These are phyloP conservation scores for Yponomeuta sedellus DNA, from an alignment of 2,888 invertebrate genomes.

Conservation along the genomic window DNA sequence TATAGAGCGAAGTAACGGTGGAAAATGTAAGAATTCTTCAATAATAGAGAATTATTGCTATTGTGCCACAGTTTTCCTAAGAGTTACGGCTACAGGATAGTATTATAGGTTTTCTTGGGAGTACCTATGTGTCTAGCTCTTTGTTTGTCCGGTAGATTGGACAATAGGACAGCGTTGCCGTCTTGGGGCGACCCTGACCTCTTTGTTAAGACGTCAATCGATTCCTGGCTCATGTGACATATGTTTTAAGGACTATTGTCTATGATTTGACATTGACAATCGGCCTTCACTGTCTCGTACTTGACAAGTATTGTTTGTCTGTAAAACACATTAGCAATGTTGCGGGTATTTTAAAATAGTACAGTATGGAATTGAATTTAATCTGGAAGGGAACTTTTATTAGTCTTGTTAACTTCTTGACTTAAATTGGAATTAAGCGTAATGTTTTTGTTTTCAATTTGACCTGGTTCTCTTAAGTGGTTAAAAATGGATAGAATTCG, in stretches of 20 bases:
- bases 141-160: background rate
- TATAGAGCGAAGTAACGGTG: conserved; percentile 38
- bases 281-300: too few species aligned
- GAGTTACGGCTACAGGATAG: conserved; percentile 22
- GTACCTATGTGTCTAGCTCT: background rate
- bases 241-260: background rate
- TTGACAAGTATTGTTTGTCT: too few species aligned
- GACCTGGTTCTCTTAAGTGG: too few species aligned
- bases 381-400: too few species aligned
- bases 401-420: too few species aligned
- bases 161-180: background rate
- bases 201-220: background rate
- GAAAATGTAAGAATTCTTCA: conserved; percentile 57
- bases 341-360: too few species aligned
- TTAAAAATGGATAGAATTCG: too few species aligned
- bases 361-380: too few species aligned
- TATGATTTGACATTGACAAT: background rate
- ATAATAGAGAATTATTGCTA: conserved; percentile 63
- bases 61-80: conserved; percentile 39
- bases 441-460: too few species aligned
- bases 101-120: background rate
- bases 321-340: too few species aligned
- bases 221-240: background rate
- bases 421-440: too few species aligned
- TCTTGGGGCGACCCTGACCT: background rate